phyloP scores from a whole-genome alignment of 2,888 invertebrate species.

The Trichogramma evanescens region DNA sequence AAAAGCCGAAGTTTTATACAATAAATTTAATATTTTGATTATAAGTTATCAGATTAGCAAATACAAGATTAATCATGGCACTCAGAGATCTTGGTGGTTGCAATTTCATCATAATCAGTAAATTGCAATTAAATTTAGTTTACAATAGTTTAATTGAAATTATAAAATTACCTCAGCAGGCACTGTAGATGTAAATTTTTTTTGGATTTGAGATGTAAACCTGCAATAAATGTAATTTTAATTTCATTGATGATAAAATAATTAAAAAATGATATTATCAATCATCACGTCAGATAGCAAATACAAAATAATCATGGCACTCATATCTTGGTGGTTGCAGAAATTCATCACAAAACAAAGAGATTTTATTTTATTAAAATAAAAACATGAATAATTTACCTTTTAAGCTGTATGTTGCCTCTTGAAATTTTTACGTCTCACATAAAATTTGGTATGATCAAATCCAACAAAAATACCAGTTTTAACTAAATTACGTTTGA shows the following conservation, averaged over 20 bases:
- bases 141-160: neutral
- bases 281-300: constrained; percentile 15
- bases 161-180: neutral
- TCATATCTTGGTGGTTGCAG: constrained; percentile 18
- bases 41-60: constrained; percentile 2
- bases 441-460: too few relatives aligned
- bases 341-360: constrained; percentile 8
- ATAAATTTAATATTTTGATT: neutral
- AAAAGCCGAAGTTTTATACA: neutral
- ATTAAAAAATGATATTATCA: neutral
- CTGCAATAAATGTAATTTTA: neutral
- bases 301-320: constrained; percentile 17
- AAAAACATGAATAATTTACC: too few relatives aligned
- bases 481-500: too few relatives aligned
- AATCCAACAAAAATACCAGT: too few relatives aligned
- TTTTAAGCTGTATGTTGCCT: too few relatives aligned
- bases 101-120: neutral
- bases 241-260: neutral
- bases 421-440: too few relatives aligned
- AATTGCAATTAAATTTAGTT: neutral
- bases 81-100: constrained; percentile 7
- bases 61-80: constrained; percentile 5
- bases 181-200: neutral
- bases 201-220: neutral
- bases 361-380: too few relatives aligned